Base-by-base conservation (phyloP, 2,888 invertebrate genomes). In the Lydus trimaculatus region DNA sequence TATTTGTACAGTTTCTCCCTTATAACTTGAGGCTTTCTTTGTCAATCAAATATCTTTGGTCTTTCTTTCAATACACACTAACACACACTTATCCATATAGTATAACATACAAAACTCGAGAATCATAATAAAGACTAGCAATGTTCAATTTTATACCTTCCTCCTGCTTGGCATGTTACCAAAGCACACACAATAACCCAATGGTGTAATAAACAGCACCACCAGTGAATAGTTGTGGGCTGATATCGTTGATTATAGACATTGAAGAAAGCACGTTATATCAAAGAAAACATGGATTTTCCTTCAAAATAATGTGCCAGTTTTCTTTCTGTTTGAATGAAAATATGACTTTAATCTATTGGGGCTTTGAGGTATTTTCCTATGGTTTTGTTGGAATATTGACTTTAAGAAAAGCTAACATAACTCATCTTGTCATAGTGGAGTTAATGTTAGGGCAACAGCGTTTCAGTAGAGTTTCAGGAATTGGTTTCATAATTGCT, bases 351-450 rank as follows among this genome's bases (percentile, higher is more conserved):
- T 77, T 77, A 77, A 77, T 77, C 76, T 73, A 56, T 56, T 28
- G 28, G n/a, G 69, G 71, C 72, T 73, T 68, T 72, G 72, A 65
- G 72, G 70, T 70, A 71, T 69, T 65, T 62, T 69, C 67, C 70
- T 67, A 65, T 67, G 65, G 69, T 64, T 71, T 73, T 69, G 75
- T 73, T 76, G 74, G 71, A 74, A 72, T 76, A 75, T 72, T 70
- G 73, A 69, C 71, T 72, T 71, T 72, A 70, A 64, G 74, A 78
- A 73, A 73, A 72, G 71, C 33, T 48, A 70, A 77, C 75, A 80
- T 79, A 78, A 80, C 79, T 80, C 79, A 80, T 75, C 73, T 71
- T 75, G 76, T 76, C 77, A 74, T 69, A 75, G 73, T 72, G 73
- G 70, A n/a, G 72, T 78, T 75, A 72, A 69, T 72, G 73, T 72